A percentile compares a stretch with the other conserved stretches of the same genome.
Conservation (phyloP, 2,113 vertebrate species). For the Salvelinus sp. region DNA sequence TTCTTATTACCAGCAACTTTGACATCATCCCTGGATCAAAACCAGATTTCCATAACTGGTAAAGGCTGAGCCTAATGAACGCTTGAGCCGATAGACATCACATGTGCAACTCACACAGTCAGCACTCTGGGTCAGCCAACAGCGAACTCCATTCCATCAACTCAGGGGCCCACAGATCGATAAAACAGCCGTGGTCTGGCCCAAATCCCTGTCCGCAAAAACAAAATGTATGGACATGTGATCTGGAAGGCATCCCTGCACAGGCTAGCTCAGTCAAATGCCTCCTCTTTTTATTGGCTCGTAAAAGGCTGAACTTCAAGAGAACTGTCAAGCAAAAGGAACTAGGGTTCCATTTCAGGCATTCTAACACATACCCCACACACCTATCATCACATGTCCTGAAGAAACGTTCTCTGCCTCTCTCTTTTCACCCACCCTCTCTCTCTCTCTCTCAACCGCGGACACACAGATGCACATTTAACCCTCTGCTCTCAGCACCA, state of each 20-base stretch:
- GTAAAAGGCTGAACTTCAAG: constrained; percentile 25
- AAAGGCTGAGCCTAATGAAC: constrained; percentile 7
- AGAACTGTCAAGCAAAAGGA: not conserved
- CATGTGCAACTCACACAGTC: constrained; percentile 22
- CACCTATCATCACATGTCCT: not conserved
- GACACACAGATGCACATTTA: not conserved
- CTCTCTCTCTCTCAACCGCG: not conserved
- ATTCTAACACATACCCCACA: constrained; percentile 13
- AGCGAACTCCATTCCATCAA: not conserved
- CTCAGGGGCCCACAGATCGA: constrained; percentile 26
- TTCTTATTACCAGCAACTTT: constrained; percentile 24
- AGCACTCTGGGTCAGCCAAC: constrained; percentile 18
- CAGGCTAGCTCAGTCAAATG: constrained; percentile 10
- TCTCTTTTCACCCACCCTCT: not conserved
- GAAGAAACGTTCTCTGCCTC: not conserved
- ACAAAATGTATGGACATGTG: constrained; percentile 17
- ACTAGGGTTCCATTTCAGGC: constrained; percentile 28
- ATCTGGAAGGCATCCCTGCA: constrained; percentile 22
- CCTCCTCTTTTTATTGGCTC: constrained; percentile 24
- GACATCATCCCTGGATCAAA: constrained; percentile 48
- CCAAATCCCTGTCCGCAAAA: constrained; percentile 8
- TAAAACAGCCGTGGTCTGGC: constrained; percentile 29
- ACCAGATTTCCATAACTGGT: not conserved
- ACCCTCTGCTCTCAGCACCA: not conserved
- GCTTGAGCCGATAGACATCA: constrained; percentile 24